Evolutionary conservation across 2,113 vertebrate genomes (phyloP), one percentile per base, ranked within the genome.

Genomic region (Gallinago media): DNA sequence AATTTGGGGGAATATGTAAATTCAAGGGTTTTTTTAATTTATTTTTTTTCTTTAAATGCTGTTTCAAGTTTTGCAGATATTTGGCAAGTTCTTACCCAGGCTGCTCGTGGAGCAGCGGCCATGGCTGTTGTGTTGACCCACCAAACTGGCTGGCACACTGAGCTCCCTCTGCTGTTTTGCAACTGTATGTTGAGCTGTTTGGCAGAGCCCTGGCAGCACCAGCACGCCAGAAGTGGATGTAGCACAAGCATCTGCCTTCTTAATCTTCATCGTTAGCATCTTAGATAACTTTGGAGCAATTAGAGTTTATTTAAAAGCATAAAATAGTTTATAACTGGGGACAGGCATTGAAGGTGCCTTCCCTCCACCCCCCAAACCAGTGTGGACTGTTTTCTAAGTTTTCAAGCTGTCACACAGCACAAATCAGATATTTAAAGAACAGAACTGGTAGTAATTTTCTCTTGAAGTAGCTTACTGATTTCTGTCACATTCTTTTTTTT

Each of bases 1-100:
- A 1, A 10, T 21, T 6, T 1, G 1, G 12, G 40, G 25, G 20
- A 46, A 2, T 50, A 4, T 16, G 6, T 40, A 58, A 17, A 29
- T 54, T 54, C 17, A 29, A 27, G 40, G 40, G 40, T 15, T 42
- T 49, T 18, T 62, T 42, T 36, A 1, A 5, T 9, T 40, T 40
- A 26, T 21, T 47, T 46, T 38, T 36, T 59, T 49, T 67, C 62
- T 42, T 11, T 0, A 21, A 54, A 40, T 11, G 50, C n/a, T 67
- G 7, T 7, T 65, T 11, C 4, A 6, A 32, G 6, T 50, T 56
- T 31, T 73, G 14, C 13, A 46, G 34, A 7, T 61, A 1, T 3
- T 7, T 18, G 50, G 26, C 13, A 12, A 14, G 22, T 40, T 66
- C 34, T 36, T 18, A 58, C 23, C 56, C 42, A 36, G 77, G 63